These are phyloP conservation scores for Pterocles burchelli DNA, from an alignment of 2,113 vertebrate genomes.

Conservation along the genomic window DNA sequence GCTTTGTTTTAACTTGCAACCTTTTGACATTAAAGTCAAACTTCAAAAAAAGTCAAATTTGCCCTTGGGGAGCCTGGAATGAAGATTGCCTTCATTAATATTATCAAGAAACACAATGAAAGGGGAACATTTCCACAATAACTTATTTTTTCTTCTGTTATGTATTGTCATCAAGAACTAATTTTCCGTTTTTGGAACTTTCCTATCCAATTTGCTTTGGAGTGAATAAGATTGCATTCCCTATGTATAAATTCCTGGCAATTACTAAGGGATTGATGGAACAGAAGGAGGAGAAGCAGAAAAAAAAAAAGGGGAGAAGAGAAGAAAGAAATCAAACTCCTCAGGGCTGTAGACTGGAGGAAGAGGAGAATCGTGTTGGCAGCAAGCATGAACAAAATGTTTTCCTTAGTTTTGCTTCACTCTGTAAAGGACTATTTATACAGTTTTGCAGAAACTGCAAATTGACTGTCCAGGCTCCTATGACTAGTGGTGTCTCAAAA, in stretches of 20 bases:
- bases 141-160: background rate
- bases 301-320: background rate
- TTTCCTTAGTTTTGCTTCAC: background rate
- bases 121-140: background rate
- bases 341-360: background rate
- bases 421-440: too few relatives aligned
- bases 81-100: background rate
- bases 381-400: background rate
- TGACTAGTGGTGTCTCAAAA: too few relatives aligned
- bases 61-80: background rate
- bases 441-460: too few relatives aligned
- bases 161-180: background rate
- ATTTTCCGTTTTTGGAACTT: background rate
- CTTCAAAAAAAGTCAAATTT: background rate
- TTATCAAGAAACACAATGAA: background rate
- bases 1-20: background rate
- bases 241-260: background rate
- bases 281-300: background rate
- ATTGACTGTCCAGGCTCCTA: too few relatives aligned
- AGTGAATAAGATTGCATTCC: background rate
- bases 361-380: background rate
- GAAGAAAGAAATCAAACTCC: fast-evolving
- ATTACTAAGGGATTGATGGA: background rate
- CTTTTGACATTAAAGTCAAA: background rate
- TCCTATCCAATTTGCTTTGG: background rate